Percentiles rank a stretch among this genome's conserved stretches.
Conservation (phyloP, 2,888 invertebrate species). For the Vannuccia rotundouncinata region DNA sequence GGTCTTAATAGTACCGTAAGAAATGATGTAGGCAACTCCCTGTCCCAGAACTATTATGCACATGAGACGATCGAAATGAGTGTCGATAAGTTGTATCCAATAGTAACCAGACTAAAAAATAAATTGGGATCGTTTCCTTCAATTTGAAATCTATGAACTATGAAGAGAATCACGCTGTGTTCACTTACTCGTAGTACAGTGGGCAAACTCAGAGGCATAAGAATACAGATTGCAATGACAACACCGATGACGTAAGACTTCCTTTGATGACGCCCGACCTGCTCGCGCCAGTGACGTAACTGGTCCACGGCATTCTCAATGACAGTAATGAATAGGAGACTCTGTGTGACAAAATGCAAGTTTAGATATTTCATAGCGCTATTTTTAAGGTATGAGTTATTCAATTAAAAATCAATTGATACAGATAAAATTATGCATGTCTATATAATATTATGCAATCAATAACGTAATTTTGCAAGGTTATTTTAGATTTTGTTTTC, state of each 20-base stretch:
- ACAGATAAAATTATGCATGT: too few species aligned
- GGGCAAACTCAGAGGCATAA: neutral
- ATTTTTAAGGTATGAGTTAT: too few species aligned
- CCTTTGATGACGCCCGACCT: neutral
- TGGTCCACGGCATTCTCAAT: constrained; percentile 27
- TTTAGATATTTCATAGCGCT: too few species aligned
- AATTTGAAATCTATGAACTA: too few species aligned
- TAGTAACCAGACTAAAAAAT: constrained; percentile 30
- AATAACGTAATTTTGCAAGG: too few species aligned
- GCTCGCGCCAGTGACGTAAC: constrained; percentile 22
- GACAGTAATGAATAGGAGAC: neutral
- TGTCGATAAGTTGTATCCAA: constrained; percentile 33
- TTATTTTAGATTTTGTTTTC: too few species aligned
- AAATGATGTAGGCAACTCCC: constrained; percentile 3
- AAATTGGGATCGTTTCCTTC: too few species aligned
- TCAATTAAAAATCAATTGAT: too few species aligned
- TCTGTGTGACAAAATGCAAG: constrained; percentile 1
- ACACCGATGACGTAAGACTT: neutral
- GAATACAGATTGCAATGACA: neutral
- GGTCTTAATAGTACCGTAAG: too few species aligned
- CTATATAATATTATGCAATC: too few species aligned
- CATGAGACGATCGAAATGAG: constrained; percentile 24
- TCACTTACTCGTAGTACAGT: neutral
- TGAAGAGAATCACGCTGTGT: too few species aligned
- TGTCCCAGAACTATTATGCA: constrained; percentile 27